A percentile compares a stretch with the other conserved stretches of the same genome.
phyloP scores from a whole-genome alignment of 2,113 vertebrate genomes.

The Ophiodon elongatus region DNA sequence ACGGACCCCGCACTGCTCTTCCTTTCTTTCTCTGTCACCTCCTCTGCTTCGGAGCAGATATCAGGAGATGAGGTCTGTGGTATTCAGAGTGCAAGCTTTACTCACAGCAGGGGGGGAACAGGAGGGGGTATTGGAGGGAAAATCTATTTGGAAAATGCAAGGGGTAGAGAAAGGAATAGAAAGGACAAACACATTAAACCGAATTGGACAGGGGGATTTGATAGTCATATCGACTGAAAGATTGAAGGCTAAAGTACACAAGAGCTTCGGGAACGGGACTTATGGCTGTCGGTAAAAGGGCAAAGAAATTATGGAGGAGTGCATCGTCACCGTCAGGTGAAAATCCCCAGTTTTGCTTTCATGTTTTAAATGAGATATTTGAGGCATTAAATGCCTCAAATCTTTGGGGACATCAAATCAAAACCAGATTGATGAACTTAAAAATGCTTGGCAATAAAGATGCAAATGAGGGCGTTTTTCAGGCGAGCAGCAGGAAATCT shows the following conservation, averaged over 20 bases:
- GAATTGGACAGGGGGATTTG: constrained; percentile 35
- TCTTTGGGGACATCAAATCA: neutral
- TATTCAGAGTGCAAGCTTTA: constrained; percentile 33
- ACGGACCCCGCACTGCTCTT: constrained; percentile 6
- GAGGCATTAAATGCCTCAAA: neutral
- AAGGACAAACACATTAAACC: constrained; percentile 55
- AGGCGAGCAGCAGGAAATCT: constrained; percentile 4
- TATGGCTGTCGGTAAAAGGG: constrained; percentile 22
- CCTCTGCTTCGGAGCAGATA: constrained; percentile 47
- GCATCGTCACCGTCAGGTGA: neutral
- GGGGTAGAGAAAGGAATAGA: constrained; percentile 29
- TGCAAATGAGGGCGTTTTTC: neutral
- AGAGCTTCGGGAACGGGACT: constrained; percentile 13
- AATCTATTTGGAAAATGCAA: constrained; percentile 56
- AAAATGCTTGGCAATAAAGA: neutral
- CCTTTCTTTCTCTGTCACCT: constrained; percentile 43
- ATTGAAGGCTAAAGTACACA: constrained; percentile 41
- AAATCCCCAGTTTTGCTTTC: constrained; percentile 3
- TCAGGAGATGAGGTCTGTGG: constrained; percentile 13
- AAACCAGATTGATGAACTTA: constrained; percentile 1
- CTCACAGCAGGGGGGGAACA: constrained; percentile 29
- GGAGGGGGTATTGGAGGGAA: constrained; percentile 13
- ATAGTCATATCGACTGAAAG: constrained; percentile 47
- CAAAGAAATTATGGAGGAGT: constrained; percentile 15
- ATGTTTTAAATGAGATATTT: neutral